Conservation (phyloP, 2,113 vertebrate species). For the Sceloporus tristichus region DNA sequence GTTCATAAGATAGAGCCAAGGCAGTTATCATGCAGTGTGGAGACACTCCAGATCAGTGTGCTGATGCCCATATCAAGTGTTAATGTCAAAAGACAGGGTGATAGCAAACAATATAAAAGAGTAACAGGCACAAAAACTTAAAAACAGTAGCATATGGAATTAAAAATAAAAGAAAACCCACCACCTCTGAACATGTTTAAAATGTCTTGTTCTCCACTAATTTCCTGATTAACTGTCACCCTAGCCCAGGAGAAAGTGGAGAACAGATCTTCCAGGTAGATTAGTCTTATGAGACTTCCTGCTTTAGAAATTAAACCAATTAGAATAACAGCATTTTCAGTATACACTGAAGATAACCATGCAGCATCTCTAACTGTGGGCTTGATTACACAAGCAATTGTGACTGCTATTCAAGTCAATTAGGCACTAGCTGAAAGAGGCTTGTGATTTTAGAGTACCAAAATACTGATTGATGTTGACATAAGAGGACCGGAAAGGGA, state of each 20-base stretch:
- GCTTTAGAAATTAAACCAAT: neutral
- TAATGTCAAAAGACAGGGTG: neutral
- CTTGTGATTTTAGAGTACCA: slow-evolving; percentile 8
- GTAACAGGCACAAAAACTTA: neutral
- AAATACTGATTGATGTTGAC: neutral
- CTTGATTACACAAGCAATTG: neutral
- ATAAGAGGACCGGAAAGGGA: neutral
- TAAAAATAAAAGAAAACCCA: neutral
- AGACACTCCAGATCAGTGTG: neutral
- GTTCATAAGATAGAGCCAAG: too few species aligned
- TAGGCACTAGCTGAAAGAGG: neutral
- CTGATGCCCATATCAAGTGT: neutral
- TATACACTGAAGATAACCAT: neutral
- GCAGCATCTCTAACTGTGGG: neutral
- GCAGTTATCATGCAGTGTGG: too few species aligned
- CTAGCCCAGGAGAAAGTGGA: too few species aligned
- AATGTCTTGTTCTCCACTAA: neutral
- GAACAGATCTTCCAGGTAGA: too few species aligned
- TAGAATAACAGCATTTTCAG: neutral
- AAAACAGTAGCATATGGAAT: neutral
- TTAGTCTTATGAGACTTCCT: too few species aligned
- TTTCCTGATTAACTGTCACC: too few species aligned
- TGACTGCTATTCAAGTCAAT: slow-evolving; percentile 1
- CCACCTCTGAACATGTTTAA: too few species aligned
- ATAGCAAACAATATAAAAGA: neutral